Evolutionary conservation across 2,797 vertebrate species (phyloP).

Genomic region (Gymnothorax reevesii): DNA sequence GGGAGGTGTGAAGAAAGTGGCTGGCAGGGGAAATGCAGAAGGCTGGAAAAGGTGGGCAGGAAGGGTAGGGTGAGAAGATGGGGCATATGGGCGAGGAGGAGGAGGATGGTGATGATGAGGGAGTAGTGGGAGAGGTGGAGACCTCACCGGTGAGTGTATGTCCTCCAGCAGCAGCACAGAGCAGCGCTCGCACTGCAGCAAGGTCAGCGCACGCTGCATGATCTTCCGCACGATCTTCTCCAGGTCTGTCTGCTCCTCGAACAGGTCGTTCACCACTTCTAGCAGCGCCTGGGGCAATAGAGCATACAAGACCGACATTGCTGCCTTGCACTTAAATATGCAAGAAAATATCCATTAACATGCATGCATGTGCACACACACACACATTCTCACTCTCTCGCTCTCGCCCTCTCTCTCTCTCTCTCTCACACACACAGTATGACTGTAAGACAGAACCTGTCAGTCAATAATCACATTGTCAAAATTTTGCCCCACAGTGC

Average conservation of each 20-base stretch:
- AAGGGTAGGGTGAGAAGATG: background rate
- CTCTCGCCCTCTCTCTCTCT: too few species aligned
- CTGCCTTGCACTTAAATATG: background rate
- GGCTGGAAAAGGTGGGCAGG: background rate
- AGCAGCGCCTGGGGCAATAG: constrained; percentile 81
- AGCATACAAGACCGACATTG: background rate
- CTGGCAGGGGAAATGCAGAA: background rate
- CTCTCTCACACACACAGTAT: too few species aligned
- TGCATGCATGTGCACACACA: background rate
- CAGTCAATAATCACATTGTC: too few species aligned
- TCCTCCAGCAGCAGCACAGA: constrained; percentile 96
- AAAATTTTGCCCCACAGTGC: too few species aligned
- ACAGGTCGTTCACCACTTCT: constrained; percentile 98
- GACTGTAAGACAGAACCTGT: too few species aligned
- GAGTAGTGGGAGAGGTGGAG: constrained; percentile 41
- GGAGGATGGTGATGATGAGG: background rate
- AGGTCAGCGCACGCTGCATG: constrained; percentile 96
- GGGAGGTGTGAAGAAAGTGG: background rate
- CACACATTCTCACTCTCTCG: background rate
- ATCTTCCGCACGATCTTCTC: constrained; percentile 99
- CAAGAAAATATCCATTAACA: background rate
- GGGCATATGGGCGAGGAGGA: background rate
- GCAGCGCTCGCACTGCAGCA: constrained; percentile 95
- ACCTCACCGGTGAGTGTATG: constrained; percentile 90
- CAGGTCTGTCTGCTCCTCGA: constrained; percentile 98